Percentiles rank a stretch among this genome's conserved stretches.
phyloP scores from a whole-genome alignment of 2,888 invertebrate genomes.

The Morinoia aosen region DNA sequence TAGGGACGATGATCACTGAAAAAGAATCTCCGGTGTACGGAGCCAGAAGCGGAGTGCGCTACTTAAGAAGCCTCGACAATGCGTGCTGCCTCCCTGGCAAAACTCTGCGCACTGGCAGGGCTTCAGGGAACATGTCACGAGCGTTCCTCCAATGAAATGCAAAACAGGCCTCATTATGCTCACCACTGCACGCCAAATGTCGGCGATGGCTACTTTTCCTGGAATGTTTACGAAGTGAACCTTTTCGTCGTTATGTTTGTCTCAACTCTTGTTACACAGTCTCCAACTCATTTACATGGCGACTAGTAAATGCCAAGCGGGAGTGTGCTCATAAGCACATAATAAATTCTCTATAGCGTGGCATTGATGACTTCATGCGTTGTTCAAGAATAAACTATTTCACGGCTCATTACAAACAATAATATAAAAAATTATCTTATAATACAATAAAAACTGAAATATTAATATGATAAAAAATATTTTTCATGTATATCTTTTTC shows the following conservation, averaged over 20 bases:
- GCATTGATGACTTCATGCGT: neutral
- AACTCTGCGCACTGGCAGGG: neutral
- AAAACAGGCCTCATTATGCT: neutral
- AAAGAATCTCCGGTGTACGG: neutral
- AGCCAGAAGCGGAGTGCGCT: neutral
- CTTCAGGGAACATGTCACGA: neutral
- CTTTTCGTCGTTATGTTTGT: neutral
- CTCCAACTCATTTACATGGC: neutral
- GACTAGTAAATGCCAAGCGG: neutral
- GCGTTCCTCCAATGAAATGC: neutral
- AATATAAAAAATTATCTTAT: too few relatives aligned
- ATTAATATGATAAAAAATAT: too few relatives aligned
- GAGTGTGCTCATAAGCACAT: neutral
- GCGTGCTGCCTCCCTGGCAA: neutral
- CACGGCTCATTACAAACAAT: too few relatives aligned
- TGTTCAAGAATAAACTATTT: neutral
- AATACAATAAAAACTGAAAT: too few relatives aligned
- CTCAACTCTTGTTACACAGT: neutral
- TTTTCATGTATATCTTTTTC: too few relatives aligned
- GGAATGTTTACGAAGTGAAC: neutral
- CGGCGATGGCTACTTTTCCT: neutral
- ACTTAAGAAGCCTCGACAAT: conserved; percentile 5
- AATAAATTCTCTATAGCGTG: neutral
- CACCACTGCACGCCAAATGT: neutral
- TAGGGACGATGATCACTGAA: neutral